Percentiles rank a stretch among this genome's conserved stretches.
Evolutionary conservation across 53 echinoderm and acorn worm species (phyloP).

Genomic region (Apostichopus leukothele): DNA sequence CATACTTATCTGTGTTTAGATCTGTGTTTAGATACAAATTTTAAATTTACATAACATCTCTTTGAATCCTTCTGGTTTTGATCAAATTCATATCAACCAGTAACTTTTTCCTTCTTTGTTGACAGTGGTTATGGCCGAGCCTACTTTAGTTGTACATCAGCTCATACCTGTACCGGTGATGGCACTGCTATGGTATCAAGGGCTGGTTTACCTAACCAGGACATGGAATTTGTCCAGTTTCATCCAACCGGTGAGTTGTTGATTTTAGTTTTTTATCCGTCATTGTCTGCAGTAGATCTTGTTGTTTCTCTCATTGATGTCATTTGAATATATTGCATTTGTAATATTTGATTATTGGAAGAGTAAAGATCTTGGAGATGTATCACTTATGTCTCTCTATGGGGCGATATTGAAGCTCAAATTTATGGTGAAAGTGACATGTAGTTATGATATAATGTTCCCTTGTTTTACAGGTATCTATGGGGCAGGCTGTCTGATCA

Average conservation of each 20-base stretch:
- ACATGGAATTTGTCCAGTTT: constrained; percentile 99
- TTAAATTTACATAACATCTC: neutral
- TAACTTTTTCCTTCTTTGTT: neutral
- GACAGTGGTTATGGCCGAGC: constrained; percentile 92
- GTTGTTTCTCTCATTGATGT: too few relatives aligned
- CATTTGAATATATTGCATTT: too few relatives aligned
- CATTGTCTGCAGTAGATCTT: neutral
- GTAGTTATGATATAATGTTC: too few relatives aligned
- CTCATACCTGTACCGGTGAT: constrained; percentile 96
- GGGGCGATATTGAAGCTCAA: too few relatives aligned
- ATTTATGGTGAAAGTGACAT: too few relatives aligned
- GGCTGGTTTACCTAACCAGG: constrained; percentile 83
- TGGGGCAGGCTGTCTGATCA: constrained; percentile 96
- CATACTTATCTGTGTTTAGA: too few relatives aligned
- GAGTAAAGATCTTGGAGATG: too few relatives aligned
- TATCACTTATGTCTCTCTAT: too few relatives aligned
- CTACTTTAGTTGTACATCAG: constrained; percentile 98
- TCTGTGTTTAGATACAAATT: too few relatives aligned
- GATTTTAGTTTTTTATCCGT: neutral
- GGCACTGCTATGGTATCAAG: constrained; percentile 84
- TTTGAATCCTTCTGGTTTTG: too few relatives aligned
- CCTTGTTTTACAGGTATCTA: constrained; percentile 74
- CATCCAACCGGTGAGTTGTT: constrained; percentile 85
- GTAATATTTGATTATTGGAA: neutral
- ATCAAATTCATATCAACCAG: too few relatives aligned